Evolutionary conservation across 2,888 invertebrate genomes (phyloP), one percentile per base, ranked within the genome.

Genomic region (Lepidonotus clava): DNA sequence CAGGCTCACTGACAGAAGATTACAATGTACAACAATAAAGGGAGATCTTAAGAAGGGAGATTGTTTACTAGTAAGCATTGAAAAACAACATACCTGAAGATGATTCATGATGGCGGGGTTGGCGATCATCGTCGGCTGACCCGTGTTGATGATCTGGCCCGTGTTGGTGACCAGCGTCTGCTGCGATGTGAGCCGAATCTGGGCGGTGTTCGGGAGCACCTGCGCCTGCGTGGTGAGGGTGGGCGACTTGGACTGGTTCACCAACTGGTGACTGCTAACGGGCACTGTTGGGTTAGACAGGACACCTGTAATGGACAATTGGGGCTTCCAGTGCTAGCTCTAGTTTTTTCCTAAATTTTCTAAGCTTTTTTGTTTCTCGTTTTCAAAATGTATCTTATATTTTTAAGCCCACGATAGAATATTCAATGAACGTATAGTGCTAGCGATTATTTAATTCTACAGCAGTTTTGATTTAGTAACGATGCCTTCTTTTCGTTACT

Each of bases 41-140:
- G n/a, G n/a, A n/a, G n/a, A n/a, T n/a, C n/a, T n/a, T n/a, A n/a
- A n/a, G n/a, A n/a, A n/a, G n/a, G n/a, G n/a, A n/a, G n/a, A n/a
- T n/a, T n/a, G n/a, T n/a, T n/a, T n/a, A n/a, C n/a, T n/a, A n/a
- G n/a, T n/a, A n/a, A n/a, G n/a, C n/a, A n/a, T n/a, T n/a, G n/a
- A n/a, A n/a, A n/a, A n/a, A n/a, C 46, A 8, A 46, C 66, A 28
- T 18, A 87, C 86, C 87, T 88, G 88, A n/a, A 89, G 84, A n/a
- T 89, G 88, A 46, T 88, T 88, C 56, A 93, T 87, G 85, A 92
- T 90, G 1, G 92, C 90, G 87, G 91, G 92, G 87, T 92, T 93
- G 76, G 92, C 90, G 56, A 92, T 89, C 89, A 92, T 90, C 18
- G 87, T 87, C 21, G 86, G 88, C 32, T 76, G 87, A 76, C 80